Base-by-base conservation (phyloP, 2,888 invertebrate genomes). In the Drosophila paracracens region DNA sequence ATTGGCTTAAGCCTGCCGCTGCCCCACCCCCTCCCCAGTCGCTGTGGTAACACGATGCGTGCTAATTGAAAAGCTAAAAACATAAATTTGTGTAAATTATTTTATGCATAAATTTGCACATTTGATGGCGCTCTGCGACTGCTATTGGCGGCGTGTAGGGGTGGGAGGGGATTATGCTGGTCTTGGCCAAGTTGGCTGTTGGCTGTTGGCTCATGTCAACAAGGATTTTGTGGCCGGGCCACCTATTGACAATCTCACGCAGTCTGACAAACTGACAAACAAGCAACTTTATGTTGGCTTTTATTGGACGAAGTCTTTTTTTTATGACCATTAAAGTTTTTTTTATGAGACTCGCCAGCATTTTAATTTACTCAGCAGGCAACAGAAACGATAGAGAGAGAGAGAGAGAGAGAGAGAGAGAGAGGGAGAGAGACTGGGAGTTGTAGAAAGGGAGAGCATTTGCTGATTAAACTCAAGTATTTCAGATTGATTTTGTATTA, bases 71-170 rank as follows among this genome's bases (percentile, higher is more conserved):
- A 72, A 84, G 85, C 58, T 82, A 81, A 84, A 75, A 86, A 78
- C 71, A 71, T 46, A 88, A 80, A 76, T 88, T 85, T 85, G 80
- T 85, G 90, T 85, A 89, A 82, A 88, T 85, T 88, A 84, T 84
- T 89, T 82, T 64, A n/a, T 33, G 62, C 90, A 89, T 85, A 85
- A 85, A 90, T 88, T 85, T 77, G 70, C 64, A 64, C 74, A 82
- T 66, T 90, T 85, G 67, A 85, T 90, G 77, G 61, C 63, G 58
- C 29, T 59, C 56, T 13, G 46, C 46, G 25, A 2, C 13, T 8
- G 11, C 5, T 56, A 21, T 16, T 33, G n/a, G 7, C 4, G 46
- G 21, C 1, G 21, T 43, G 21, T 0, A 35, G 35, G 35, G 3
- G n/a, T 21, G 2, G 27, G 3, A 16, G 5, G 11, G 5, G 40